Base-by-base conservation (phyloP, 1,140 invertebrate species). In the Homarus americanus region DNA sequence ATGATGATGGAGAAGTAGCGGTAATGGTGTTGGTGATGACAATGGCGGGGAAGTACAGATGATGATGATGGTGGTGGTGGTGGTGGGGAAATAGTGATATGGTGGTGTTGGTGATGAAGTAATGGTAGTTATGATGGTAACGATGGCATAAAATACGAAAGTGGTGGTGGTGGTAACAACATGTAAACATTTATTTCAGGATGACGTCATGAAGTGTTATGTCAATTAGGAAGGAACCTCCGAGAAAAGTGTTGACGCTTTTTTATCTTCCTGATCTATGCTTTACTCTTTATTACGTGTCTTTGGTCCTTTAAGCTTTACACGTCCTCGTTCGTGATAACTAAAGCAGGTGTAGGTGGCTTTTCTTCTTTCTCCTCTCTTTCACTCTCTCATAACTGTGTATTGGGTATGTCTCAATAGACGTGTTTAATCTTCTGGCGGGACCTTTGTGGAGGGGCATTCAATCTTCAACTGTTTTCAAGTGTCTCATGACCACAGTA, bases 11-110 rank as follows among this genome's bases (percentile, higher is more conserved):
- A n/a, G n/a, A n/a, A n/a, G n/a, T n/a, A n/a, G n/a, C n/a, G n/a
- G n/a, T n/a, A n/a, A n/a, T n/a, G n/a, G n/a, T n/a, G n/a, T n/a
- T 78, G 75, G 75, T 78, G 38, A 41, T 78, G 75, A 32, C 41
- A 78, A 24, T 34, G 72, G 72, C 34, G 72, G 32, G 3, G 32
- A 5, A 4, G 72, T n/a, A 36, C 4, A 32, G 4, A 41, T 28
- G 36, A 38, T 78, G 36, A 12, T 78, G 38, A 9, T 78, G 15
- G 38, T 36, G 32, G 44, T 79, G 40, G 76, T 79, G 20, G 20
- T n/a, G 76, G 24, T n/a, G n/a, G 10, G 40, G 44, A 49, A 17
- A 49, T 49, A 49, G 9, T 49, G 44, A 49, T 10, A 41, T 2
- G 38, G 41, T 49, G 76, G n/a, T 32, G 41, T 32, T 41, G 38